These are phyloP conservation scores for Conchocele bisecta DNA, from an alignment of 2,888 invertebrate species.

Conservation along the genomic window DNA sequence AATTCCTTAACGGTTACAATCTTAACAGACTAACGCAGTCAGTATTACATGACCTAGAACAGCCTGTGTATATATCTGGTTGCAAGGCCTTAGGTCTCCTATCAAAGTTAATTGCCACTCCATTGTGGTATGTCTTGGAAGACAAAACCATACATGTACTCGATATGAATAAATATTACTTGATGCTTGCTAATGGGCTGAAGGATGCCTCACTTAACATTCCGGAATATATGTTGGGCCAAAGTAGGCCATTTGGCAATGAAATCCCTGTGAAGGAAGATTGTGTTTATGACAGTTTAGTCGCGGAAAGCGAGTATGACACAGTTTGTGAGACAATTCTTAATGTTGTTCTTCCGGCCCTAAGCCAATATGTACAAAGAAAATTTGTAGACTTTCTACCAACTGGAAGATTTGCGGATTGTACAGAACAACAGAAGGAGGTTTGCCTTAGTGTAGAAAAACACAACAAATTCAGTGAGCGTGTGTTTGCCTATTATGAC, in stretches of 20 bases:
- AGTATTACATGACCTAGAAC: no score
- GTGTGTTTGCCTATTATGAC: constrained; percentile 16
- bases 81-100: no score
- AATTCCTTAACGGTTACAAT: no score
- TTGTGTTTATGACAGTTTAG: background rate
- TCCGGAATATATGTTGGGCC: background rate
- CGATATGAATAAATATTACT: background rate
- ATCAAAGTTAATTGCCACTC: constrained; percentile 8
- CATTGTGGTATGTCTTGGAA: constrained; percentile 16
- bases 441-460: background rate
- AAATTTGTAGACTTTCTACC: constrained; percentile 10
- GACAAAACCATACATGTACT: background rate
- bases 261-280: constrained; percentile 9
- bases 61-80: no score
- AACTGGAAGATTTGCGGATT: background rate
- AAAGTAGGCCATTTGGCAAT: constrained; percentile 4
- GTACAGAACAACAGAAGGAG: background rate
- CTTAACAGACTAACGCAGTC: no score
- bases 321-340: constrained; percentile 5
- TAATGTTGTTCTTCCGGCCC: constrained; percentile 4
- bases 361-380: background rate
- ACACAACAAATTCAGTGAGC: constrained; percentile 9
- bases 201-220: constrained; percentile 3
- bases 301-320: constrained; percentile 1
- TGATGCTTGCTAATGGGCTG: background rate